A percentile compares a stretch with the other conserved stretches of the same genome.
These are phyloP conservation scores for Shargacucullia verbasci DNA, from an alignment of 2,888 invertebrate genomes.

Conservation along the genomic window DNA sequence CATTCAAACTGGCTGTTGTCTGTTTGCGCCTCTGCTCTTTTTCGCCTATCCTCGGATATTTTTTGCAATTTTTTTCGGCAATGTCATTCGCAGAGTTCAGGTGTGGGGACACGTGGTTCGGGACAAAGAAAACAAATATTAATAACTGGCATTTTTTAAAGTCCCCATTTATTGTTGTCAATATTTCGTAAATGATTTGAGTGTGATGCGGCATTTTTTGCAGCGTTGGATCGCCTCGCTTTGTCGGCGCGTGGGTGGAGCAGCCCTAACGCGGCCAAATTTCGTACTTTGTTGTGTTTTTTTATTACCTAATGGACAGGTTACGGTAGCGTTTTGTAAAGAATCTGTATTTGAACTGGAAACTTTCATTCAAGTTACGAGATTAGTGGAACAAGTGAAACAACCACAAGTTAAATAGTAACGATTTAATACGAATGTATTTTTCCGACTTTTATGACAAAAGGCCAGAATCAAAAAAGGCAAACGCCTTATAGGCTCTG, in stretches of 20 bases:
- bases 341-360: conserved; percentile 32
- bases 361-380: conserved; percentile 26
- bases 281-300: conserved; percentile 80
- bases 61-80: conserved; percentile 80
- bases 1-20: conserved; percentile 89
- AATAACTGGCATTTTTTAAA: conserved; percentile 89
- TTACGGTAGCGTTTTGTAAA: conserved; percentile 67
- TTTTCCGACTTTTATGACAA: too few species aligned
- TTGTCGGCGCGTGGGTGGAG: conserved; percentile 78
- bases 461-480: too few species aligned
- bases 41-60: conserved; percentile 74
- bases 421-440: too few species aligned
- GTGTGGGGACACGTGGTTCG: conserved; percentile 87
- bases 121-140: conserved; percentile 88
- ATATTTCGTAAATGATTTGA: conserved; percentile 88
- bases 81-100: conserved; percentile 88
- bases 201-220: conserved; percentile 86
- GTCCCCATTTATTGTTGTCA: conserved; percentile 87
- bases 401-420: too few species aligned
- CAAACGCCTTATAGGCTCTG: too few species aligned
- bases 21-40: conserved; percentile 88
- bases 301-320: conserved; percentile 86
- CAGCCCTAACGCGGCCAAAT: conserved; percentile 74
- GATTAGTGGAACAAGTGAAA: not conserved
- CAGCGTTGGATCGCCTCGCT: conserved; percentile 70